Base-by-base conservation (phyloP, 2,888 invertebrate genomes). In the Drosophila meridiana region DNA sequence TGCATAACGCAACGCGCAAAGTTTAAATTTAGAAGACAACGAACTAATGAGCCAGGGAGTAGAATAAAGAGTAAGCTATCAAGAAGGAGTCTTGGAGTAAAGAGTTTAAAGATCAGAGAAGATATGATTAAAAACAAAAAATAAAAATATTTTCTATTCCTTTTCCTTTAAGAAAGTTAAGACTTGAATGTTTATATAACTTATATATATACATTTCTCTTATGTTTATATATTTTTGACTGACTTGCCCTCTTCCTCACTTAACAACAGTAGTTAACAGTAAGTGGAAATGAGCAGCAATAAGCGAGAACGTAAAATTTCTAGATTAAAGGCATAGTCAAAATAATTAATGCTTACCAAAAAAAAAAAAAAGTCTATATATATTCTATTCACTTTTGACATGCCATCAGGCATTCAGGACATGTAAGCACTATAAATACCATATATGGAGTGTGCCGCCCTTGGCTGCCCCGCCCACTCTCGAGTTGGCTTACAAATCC, bases 31-130 rank as follows among this genome's bases (percentile, higher is more conserved):
- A 20, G 32, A 20, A 11, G 38, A 9, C 63, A 53, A 52, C 52
- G 26, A 34, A 32, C 36, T 57, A 70, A 71, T 63, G 63, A 71
- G 56, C 13, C 50, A 32, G 45, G 47, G 30, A 38, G 36, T 9
- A n/a, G n/a, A 58, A 42, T 42, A 5, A 8, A 26, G 8, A 26
- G 26, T 32, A 20, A 20, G 32, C n/a, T 42, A 20, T 28, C 13
- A 26, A 36, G 34, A 2, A n/a, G 4, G 9, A 4, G 28, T 13
- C 13, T 9, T 13, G 14, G 9, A 28, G 40, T 28, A 5, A 8
- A 28, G 8, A 26, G 11, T 9, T 11, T 5, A 5, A 43, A 43
- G 42, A 42, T 38, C 6, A 2, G 14, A 14, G 1, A 14, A 5
- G 4, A 52, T 3, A 38, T 55, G 6, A 48, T 28, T 30, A 26